Percentiles rank a stretch among this genome's conserved stretches.
Evolutionary conservation across 2,888 invertebrate species (phyloP).

Genomic region (Phaonia tiefii): DNA sequence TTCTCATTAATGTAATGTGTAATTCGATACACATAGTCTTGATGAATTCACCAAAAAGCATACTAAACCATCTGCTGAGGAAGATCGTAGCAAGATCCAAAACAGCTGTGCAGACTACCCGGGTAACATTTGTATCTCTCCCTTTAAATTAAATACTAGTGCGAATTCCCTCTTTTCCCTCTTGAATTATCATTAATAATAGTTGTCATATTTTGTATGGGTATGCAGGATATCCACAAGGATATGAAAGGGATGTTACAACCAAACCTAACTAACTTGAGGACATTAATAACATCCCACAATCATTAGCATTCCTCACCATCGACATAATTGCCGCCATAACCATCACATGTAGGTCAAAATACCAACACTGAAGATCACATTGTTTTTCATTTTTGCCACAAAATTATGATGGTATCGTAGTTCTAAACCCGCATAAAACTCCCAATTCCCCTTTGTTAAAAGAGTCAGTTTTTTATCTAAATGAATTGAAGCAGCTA

Average conservation of each 20-base stretch:
- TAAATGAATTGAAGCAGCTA: no score
- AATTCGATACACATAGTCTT: no score
- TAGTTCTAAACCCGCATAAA: slow-evolving; percentile 51
- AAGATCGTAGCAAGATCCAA: no score
- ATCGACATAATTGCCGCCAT: not conserved
- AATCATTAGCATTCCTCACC: not conserved
- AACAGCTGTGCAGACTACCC: no score
- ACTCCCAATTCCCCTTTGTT: not conserved
- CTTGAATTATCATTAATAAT: not conserved
- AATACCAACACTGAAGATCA: not conserved
- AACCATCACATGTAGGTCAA: not conserved
- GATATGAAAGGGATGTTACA: not conserved
- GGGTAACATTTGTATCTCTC: no score
- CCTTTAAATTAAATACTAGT: no score
- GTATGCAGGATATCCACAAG: not conserved
- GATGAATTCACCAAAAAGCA: no score
- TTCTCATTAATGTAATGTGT: no score
- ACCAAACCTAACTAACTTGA: not conserved
- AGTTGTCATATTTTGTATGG: not conserved
- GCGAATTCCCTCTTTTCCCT: no score
- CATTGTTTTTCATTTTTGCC: slow-evolving; percentile 34
- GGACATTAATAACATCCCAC: no score
- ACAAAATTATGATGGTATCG: slow-evolving; percentile 16
- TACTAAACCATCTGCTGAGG: no score
- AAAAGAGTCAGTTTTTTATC: no score